These are phyloP conservation scores for Drosophila orosa DNA, from an alignment of 1,140 invertebrate species.

Conservation along the genomic window DNA sequence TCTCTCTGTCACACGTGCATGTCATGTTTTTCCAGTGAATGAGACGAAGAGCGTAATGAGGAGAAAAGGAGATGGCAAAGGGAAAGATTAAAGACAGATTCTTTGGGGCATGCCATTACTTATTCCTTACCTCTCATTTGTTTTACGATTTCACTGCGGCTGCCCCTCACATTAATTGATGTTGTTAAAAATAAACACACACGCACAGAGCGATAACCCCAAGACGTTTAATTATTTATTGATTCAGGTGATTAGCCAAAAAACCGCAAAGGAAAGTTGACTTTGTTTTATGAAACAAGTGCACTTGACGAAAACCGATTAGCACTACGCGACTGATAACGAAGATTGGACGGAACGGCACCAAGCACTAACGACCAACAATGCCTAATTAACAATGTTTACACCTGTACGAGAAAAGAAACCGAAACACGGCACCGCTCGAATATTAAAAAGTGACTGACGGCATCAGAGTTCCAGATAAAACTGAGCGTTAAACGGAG, in stretches of 20 bases:
- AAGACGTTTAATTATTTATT: conserved; percentile 52
- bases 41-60: neutral
- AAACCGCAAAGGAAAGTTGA: conserved; percentile 9
- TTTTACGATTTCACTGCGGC: conserved; percentile 12
- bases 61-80: neutral
- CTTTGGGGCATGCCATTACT: neutral
- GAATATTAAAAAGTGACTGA: conserved; percentile 27
- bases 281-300: conserved; percentile 23
- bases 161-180: conserved; percentile 51
- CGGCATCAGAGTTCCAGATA: conserved; percentile 48
- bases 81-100: conserved; percentile 18
- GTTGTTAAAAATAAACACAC: conserved; percentile 27
- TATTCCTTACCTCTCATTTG: conserved; percentile 28
- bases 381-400: conserved; percentile 42
- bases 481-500: conserved; percentile 21
- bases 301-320: conserved; percentile 44
- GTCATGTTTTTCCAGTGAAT: conserved; percentile 29
- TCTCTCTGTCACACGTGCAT: neutral
- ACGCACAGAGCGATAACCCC: conserved; percentile 34
- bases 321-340: conserved; percentile 52
- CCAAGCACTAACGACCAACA: conserved; percentile 23
- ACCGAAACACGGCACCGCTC: conserved; percentile 9
- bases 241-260: conserved; percentile 53
- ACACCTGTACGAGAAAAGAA: conserved; percentile 11
- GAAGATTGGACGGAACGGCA: conserved; percentile 9